A percentile compares a stretch with the other conserved stretches of the same genome.
phyloP scores from a whole-genome alignment of 2,888 invertebrate genomes.

The Sphaerophoria rueppellii region DNA sequence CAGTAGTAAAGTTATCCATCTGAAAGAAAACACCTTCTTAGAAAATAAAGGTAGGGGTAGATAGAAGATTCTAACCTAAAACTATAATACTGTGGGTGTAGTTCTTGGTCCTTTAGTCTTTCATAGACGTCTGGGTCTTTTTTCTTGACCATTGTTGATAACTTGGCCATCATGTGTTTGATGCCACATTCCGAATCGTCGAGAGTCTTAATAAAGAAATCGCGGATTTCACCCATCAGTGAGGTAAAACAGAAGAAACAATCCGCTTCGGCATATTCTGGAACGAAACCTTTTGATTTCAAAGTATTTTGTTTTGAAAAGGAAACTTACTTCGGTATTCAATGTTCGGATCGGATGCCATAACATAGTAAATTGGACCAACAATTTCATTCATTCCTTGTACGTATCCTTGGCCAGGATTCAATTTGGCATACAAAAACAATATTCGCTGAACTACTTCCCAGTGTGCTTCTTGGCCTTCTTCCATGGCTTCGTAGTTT shows the following conservation, averaged over 20 bases:
- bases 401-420: constrained; percentile 97
- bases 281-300: constrained; percentile 72
- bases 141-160: constrained; percentile 89
- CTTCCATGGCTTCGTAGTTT: constrained; percentile 92
- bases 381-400: constrained; percentile 99
- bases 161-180: constrained; percentile 92
- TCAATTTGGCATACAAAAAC: constrained; percentile 98
- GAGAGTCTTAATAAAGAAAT: constrained; percentile 97
- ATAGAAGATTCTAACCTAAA: constrained; percentile 86
- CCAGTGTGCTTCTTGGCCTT: constrained; percentile 98
- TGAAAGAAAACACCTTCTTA: constrained; percentile 9
- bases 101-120: constrained; percentile 90
- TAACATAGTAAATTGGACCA: constrained; percentile 98
- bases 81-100: constrained; percentile 97
- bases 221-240: constrained; percentile 98
- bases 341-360: constrained; percentile 93
- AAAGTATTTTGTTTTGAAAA: neutral
- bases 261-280: constrained; percentile 97
- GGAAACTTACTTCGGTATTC: constrained; percentile 88
- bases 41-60: neutral
- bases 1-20: constrained; percentile 97
- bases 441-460: constrained; percentile 98
- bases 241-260: constrained; percentile 99
- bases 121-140: constrained; percentile 91
- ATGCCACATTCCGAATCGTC: constrained; percentile 97